Evolutionary conservation across 2,888 invertebrate genomes (phyloP), one percentile per base, ranked within the genome.

Genomic region (Pegoplata infirma): DNA sequence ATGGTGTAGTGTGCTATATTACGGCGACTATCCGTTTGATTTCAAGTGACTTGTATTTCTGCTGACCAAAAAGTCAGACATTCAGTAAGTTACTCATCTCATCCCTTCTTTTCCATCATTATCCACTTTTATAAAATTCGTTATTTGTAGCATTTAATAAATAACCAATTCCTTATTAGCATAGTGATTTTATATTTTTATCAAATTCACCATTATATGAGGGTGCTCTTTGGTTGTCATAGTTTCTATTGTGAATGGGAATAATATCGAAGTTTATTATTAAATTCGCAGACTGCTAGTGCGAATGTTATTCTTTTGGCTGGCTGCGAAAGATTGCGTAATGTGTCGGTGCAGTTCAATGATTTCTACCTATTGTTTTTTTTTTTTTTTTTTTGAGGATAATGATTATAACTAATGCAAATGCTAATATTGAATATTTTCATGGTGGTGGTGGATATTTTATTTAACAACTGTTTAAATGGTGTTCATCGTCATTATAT

Each of bases 281-380:
- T 25, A 47, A 73, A 58, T n/a, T 63, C 59, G n/a, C n/a, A n/a
- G n/a, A 32, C 36, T 55, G 53, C 53, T 64, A 59, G 73, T 78
- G 78, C 74, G 78, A 78, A 78, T 78, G 66, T 78, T 74, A 69
- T 78, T 78, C 36, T 79, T 79, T 61, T 61, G 17, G 53, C 55
- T 68, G 28, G 28, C 17, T 53, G 53, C n/a, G n/a, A n/a, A n/a
- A n/a, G n/a, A 44, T n/a, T 58, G 16, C 7, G n/a, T 44, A 8
- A 19, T 23, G 14, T 23, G n/a, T 21, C 21, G 2, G 51, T 68
- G 36, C 67, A 75, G 67, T 75, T 75, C 67, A 59, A 75, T 75
- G 67, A 75, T 68, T 75, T 59, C 16, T n/a, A n/a, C n/a, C n/a
- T n/a, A n/a, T n/a, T n/a, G 3, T 64, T n/a, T 4, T 25, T 36